Percentiles rank a stretch among this genome's conserved stretches.
These are phyloP conservation scores for Leptinotarsa texana DNA, from an alignment of 1,140 invertebrate genomes.

Conservation along the genomic window DNA sequence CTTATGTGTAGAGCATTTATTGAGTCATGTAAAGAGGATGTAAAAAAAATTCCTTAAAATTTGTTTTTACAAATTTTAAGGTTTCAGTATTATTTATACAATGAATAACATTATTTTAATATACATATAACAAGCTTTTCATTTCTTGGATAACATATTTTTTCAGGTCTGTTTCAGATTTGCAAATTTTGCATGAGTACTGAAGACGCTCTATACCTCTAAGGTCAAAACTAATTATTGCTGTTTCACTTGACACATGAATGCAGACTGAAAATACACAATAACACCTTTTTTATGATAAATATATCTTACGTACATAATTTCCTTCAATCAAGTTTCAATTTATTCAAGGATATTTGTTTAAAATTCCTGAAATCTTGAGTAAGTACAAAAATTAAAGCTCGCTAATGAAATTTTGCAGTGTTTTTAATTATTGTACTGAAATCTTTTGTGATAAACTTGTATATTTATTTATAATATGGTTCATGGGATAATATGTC, in stretches of 20 bases:
- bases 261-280: constrained; percentile 2
- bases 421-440: constrained; percentile 48
- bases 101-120: too few relatives aligned
- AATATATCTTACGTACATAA: background rate
- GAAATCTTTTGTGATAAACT: constrained; percentile 55
- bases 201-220: too few relatives aligned
- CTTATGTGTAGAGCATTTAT: background rate
- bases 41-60: too few relatives aligned
- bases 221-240: too few relatives aligned
- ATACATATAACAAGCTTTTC: too few relatives aligned
- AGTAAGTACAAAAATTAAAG: constrained; percentile 40
- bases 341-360: constrained; percentile 14
- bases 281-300: background rate
- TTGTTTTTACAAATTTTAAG: too few relatives aligned
- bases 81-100: too few relatives aligned
- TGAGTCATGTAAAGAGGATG: too few relatives aligned
- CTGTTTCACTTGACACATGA: background rate
- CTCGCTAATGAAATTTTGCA: background rate
- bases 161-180: too few relatives aligned
- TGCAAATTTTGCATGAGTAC: too few relatives aligned
- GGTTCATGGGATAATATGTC: constrained; percentile 54
- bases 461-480: constrained; percentile 51
- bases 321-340: background rate
- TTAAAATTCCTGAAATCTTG: constrained; percentile 26
- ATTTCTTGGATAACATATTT: too few relatives aligned